Conservation (phyloP, 1,140 invertebrate genomes). For the Ceratoteleas bidentatus region DNA sequence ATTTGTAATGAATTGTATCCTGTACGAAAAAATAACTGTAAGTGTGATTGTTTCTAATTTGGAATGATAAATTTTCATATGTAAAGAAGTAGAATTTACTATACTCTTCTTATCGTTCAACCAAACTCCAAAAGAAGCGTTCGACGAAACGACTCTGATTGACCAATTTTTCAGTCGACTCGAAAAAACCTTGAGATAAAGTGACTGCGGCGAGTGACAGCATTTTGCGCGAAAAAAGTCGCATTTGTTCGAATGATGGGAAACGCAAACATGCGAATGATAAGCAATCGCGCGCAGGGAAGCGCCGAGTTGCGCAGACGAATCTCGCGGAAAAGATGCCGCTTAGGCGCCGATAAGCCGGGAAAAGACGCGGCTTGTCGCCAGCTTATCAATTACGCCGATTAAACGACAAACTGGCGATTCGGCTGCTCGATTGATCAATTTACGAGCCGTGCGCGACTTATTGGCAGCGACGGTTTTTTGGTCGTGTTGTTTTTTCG, state of each 20-base stretch:
- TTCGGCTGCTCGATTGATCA: slow-evolving; percentile 34
- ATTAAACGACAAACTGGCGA: slow-evolving; percentile 46
- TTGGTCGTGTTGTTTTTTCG: slow-evolving; percentile 1
- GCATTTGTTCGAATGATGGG: slow-evolving; percentile 30
- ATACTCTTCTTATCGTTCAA: no score
- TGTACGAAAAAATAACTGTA: no score
- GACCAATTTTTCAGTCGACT: no score
- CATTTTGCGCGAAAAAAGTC: slow-evolving; percentile 1
- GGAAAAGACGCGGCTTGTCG: slow-evolving; percentile 41
- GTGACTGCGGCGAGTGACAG: not conserved
- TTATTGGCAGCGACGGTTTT: not conserved
- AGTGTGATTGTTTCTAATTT: no score
- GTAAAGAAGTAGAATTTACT: no score
- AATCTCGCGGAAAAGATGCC: slow-evolving; percentile 16
- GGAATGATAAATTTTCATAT: no score
- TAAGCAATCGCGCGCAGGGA: slow-evolving; percentile 8
- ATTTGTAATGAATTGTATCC: no score
- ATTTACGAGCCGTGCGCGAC: slow-evolving; percentile 38
- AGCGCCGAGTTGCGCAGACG: slow-evolving; percentile 15
- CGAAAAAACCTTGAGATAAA: slow-evolving; percentile 22
- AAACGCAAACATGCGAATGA: slow-evolving; percentile 10
- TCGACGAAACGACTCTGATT: no score
- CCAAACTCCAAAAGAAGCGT: no score
- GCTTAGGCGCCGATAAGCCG: slow-evolving; percentile 29
- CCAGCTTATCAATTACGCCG: slow-evolving; percentile 42